Evolutionary conservation across 1,140 invertebrate species (phyloP), one percentile per base, ranked within the genome.

Genomic region (Adoxophyes honmai): DNA sequence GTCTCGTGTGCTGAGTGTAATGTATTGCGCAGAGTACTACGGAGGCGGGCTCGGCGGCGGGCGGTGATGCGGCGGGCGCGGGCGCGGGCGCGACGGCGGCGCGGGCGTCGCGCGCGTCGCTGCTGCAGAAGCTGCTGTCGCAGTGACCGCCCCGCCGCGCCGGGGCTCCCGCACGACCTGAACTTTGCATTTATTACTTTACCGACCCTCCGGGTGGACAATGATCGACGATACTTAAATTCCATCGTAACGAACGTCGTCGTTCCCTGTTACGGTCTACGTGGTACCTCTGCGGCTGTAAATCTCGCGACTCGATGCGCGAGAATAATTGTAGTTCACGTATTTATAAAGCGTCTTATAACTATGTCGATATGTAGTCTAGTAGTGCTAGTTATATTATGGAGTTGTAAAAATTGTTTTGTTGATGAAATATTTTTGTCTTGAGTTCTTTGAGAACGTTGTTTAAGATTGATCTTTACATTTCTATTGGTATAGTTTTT

Each of bases 101-200:
- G 36, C 16, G 13, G 18, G 68, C 81, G 86, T 68, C 90, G 90
- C 90, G 91, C 91, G 91, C 92, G 93, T 94, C 93, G 70, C 89
- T 95, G 78, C 90, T 95, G 70, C 94, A 95, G 90, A 94, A 95
- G 83, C 89, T 95, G 75, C 86, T 95, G 74, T 95, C 94, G 65
- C 94, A 95, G 91, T 94, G 92, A 93, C 89, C 60, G 51, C 39
- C 53, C 48, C 58, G 35, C 33, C 51, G 34, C n/a, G 52, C 52
- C 35, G 18, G 33, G 53, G 59, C 59, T 58, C 59, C 61, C 18
- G 16, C 57, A 52, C 39, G 52, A 60, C 62, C 55, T 64, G 59
- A 67, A 53, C n/a, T 62, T 62, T 74, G 70, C 75, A 82, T 85
- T 81, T 84, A 84, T 74, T 62, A 65, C 44, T 55, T 55, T 58